Base-by-base conservation (phyloP, 1,140 invertebrate genomes). In the Macrotrachela quadricornifera region DNA sequence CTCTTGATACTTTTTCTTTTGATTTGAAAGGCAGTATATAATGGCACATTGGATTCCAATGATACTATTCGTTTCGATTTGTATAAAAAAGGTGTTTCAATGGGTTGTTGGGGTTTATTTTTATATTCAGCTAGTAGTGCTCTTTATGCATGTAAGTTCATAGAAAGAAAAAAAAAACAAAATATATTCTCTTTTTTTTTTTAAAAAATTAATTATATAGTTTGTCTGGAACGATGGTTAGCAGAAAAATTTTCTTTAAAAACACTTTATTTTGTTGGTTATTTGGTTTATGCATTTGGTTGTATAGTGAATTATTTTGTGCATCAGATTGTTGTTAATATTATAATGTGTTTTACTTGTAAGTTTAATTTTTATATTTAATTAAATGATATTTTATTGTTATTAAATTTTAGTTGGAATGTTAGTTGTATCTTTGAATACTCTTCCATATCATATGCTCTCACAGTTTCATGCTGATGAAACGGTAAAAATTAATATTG, bases 21-120 rank as follows among this genome's bases (percentile, higher is more conserved):
- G 10, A 2, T 41, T 41, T 48, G 1, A 39, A 67, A 74, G 60
- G 65, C 65, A 17, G 67, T 74, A 15, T 75, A 73, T 58, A n/a
- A 47, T 43, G 51, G 51, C 13, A 41, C 46, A 37, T 44, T 44
- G 12, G 51, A 44, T 12, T 58, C 59, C 11, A 73, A 73, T 3
- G 62, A 48, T 37, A 17, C 73, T 1, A 68, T 69, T 58, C 50
- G 61, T 39, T 58, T 65, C 1, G 57, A 57, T 17, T 56, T 62
- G 9, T 75, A 73, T 59, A 71, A 74, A 57, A 65, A 73, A 55
- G 73, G 73, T 9, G 72, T 75, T 0, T 59, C 72, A 36, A 73
- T 71, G 68, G 72, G 71, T 11, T 72, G 69, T 47, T 73, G 67
- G 69, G 72, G 72, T 1, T 61, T 75, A 37, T 58, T 74, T 1